Conservation (phyloP, 2,888 invertebrate species). For the Caenorhabditis sp. region DNA sequence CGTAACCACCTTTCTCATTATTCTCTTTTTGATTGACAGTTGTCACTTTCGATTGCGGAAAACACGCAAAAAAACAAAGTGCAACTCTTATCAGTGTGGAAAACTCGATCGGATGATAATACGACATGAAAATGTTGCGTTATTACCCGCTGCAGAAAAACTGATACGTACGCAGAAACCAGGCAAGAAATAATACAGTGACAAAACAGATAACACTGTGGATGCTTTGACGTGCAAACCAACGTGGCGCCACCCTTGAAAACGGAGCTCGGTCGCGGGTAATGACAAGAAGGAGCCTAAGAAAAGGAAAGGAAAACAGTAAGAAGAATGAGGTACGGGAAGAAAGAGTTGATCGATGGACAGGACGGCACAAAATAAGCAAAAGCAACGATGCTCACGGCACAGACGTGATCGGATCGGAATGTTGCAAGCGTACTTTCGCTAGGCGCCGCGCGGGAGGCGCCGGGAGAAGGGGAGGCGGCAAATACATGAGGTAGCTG, state of each 20-base stretch:
- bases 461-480: conserved; percentile 51
- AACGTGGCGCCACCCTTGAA: conserved; percentile 43
- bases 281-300: conserved; percentile 30
- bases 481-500: conserved; percentile 63
- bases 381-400: conserved; percentile 54
- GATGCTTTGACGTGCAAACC: conserved; percentile 59
- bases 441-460: conserved; percentile 58
- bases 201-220: conserved; percentile 58
- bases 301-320: background rate
- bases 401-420: conserved; percentile 56
- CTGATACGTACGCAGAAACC: conserved; percentile 45
- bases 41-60: conserved; percentile 5
- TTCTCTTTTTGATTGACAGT: conserved; percentile 23
- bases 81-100: conserved; percentile 41
- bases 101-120: conserved; percentile 32
- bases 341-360: too few relatives aligned
- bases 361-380: conserved; percentile 27
- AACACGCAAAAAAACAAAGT: conserved; percentile 52
- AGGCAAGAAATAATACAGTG: conserved; percentile 48
- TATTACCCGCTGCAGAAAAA: conserved; percentile 53
- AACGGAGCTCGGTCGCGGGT: conserved; percentile 22
- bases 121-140: conserved; percentile 49
- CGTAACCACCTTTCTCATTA: conserved; percentile 15
- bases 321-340: conserved; percentile 1
- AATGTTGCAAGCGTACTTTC: conserved; percentile 62